These are phyloP conservation scores for Portunus trituberculatus DNA, from an alignment of 1,140 invertebrate genomes.

Conservation along the genomic window DNA sequence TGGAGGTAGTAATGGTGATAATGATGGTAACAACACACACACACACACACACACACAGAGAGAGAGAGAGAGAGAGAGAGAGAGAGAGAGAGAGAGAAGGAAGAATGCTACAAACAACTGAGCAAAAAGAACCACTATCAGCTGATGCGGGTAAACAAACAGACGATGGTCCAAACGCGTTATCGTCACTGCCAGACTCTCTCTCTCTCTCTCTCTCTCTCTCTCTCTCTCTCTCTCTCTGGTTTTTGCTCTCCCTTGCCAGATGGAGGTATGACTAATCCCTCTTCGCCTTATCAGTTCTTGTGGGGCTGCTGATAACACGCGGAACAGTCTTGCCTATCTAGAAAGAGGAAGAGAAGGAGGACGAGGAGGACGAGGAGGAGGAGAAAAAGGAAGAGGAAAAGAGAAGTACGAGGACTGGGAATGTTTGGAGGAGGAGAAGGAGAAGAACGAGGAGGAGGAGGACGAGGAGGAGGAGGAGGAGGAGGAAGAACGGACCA, in stretches of 20 bases:
- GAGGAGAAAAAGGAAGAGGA: neutral
- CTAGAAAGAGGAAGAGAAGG: neutral
- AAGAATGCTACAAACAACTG: conserved; percentile 27
- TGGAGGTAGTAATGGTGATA: neutral
- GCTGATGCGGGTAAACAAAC: conserved; percentile 53
- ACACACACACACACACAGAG: conserved; percentile 33
- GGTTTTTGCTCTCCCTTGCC: neutral
- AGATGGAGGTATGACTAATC: conserved; percentile 68
- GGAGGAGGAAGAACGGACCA: neutral
- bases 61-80: neutral
- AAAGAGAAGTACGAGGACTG: neutral
- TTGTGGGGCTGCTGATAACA: conserved; percentile 56
- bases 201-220: conserved; percentile 5
- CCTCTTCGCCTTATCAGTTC: conserved; percentile 53
- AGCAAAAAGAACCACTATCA: conserved; percentile 21
- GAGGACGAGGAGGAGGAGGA: neutral
- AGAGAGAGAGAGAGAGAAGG: neutral
- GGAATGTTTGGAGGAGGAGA: neutral
- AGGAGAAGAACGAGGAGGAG: neutral
- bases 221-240: neutral
- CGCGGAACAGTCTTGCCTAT: conserved; percentile 45
- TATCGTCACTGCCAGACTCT: conserved; percentile 49
- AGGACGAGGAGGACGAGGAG: neutral
- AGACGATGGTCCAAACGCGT: conserved; percentile 39
- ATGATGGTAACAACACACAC: neutral